Percentiles rank a stretch among this genome's conserved stretches.
Conservation (phyloP, 2,888 invertebrate genomes). For the Torymus aiolomorphi region DNA sequence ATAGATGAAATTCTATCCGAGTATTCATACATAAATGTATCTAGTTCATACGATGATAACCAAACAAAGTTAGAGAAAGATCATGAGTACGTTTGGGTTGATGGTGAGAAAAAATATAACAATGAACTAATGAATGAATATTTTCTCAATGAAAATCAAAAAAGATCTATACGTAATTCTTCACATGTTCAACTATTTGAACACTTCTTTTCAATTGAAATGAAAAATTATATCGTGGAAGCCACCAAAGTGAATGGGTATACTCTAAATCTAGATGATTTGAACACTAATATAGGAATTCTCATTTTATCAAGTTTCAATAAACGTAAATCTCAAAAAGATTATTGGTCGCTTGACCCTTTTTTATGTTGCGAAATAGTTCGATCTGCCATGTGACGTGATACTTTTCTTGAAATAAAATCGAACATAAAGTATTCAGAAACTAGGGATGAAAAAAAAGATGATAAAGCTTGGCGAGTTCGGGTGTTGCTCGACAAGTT, state of each 20-base stretch:
- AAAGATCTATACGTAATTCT: conserved; percentile 35
- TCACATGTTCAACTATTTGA: conserved; percentile 52
- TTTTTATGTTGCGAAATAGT: too few species aligned
- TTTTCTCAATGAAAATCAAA: conserved; percentile 38
- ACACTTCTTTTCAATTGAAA: conserved; percentile 51
- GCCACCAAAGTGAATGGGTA: conserved; percentile 49
- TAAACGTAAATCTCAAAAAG: conserved; percentile 45
- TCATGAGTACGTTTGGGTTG: conserved; percentile 25
- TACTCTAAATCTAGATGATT: conserved; percentile 15
- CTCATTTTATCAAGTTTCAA: conserved; percentile 40
- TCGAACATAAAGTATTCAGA: too few species aligned
- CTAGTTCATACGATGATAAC: background rate
- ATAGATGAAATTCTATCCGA: too few species aligned
- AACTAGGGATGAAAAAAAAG: too few species aligned
- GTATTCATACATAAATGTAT: too few species aligned
- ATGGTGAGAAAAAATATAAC: too few species aligned
- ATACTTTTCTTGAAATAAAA: conserved; percentile 51
- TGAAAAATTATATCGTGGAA: conserved; percentile 58
- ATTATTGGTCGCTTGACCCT: conserved; percentile 4
- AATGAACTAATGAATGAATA: too few species aligned
- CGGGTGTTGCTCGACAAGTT: background rate
- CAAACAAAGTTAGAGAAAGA: conserved; percentile 49
- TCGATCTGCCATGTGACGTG: conserved; percentile 48
- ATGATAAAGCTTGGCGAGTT: conserved; percentile 74
- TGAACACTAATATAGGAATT: too few species aligned